Percentiles rank a stretch among this genome's conserved stretches.
These are phyloP conservation scores for Heliothis subflexa DNA, from an alignment of 1,140 invertebrate genomes.

Conservation along the genomic window DNA sequence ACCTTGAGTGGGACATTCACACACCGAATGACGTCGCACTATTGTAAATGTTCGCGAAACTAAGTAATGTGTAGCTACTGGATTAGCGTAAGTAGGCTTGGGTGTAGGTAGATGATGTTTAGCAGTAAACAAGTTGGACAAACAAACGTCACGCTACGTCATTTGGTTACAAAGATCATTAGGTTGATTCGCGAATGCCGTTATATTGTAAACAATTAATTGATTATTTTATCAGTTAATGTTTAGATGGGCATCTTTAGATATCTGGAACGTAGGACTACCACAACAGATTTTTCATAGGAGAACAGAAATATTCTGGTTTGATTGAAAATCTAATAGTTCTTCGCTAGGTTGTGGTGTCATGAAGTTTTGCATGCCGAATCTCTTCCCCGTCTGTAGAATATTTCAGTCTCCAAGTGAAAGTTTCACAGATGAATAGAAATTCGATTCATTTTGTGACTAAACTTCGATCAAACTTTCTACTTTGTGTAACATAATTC, in stretches of 20 bases:
- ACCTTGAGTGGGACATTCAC: background rate
- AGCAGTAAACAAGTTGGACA: slow-evolving; percentile 31
- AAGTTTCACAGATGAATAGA: slow-evolving; percentile 13
- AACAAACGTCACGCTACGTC: slow-evolving; percentile 20
- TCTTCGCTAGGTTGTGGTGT: background rate
- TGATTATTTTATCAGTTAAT: background rate
- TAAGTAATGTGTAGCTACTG: background rate
- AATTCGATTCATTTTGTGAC: slow-evolving; percentile 17
- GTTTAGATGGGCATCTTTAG: background rate
- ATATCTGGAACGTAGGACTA: background rate
- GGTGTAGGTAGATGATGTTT: slow-evolving; percentile 13
- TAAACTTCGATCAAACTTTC: slow-evolving; percentile 15
- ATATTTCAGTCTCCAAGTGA: background rate
- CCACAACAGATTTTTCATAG: background rate
- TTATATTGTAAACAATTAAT: slow-evolving; percentile 29
- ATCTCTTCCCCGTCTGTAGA: slow-evolving; percentile 18
- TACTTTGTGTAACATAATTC: slow-evolving; percentile 10
- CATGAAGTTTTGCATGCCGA: background rate
- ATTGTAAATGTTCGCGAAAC: slow-evolving; percentile 5
- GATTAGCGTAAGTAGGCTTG: slow-evolving; percentile 10
- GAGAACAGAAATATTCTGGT: background rate
- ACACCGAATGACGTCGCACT: slow-evolving; percentile 3
- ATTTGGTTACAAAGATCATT: slow-evolving; percentile 23
- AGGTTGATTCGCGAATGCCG: slow-evolving; percentile 20
- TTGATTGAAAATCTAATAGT: background rate